Base-by-base conservation (phyloP, 1,140 invertebrate species). In the Drosophila tani region DNA sequence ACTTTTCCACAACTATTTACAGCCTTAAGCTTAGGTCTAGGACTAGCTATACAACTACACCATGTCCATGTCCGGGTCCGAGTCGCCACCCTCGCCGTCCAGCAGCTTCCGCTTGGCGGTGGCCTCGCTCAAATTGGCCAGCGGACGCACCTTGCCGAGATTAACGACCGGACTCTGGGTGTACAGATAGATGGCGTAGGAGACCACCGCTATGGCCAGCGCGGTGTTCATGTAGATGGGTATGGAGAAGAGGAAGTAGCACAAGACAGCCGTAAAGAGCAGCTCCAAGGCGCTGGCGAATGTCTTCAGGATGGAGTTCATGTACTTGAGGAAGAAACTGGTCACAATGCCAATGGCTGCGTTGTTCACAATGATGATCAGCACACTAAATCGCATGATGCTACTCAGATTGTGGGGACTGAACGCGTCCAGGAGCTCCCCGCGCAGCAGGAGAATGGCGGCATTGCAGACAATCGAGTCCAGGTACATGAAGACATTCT, bases 241-340 rank as follows among this genome's bases (percentile, higher is more conserved):
- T 93, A 98, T 98, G 73, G 94, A 95, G 93, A 99, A 99, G 50
- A 99, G 94, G 43, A 99, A 93, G 94, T 96, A 98, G 86, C 97
- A 97, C 0, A 99, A 94, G 6, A 99, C 93, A 11, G 98, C 98
- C 7, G 98, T 99, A 82, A 99, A 97, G 40, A 98, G 94, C 14
- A 99, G 93, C 93, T 99, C 98, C 73, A 99, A 94, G 35, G 98
- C 98, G 94, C 97, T 98, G 2, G 98, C 98, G 94, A 99, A 99
- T 9, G 97, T 98, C 94, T 99, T 99, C 46, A 99, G 93, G 83
- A 99, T 99, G 9, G 98, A 99, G 93, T 99, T 99, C 62, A 99
- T 94, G 73, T 96, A 97, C 90, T 97, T 97, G 2, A 99, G 94
- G 87, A 99, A 99, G 88, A 99, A 97, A 92, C 97, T 98, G 0